Percentiles rank a stretch among this genome's conserved stretches.
Evolutionary conservation across 2,797 vertebrate species (phyloP).

Genomic region (Artibeus jamaicensis): DNA sequence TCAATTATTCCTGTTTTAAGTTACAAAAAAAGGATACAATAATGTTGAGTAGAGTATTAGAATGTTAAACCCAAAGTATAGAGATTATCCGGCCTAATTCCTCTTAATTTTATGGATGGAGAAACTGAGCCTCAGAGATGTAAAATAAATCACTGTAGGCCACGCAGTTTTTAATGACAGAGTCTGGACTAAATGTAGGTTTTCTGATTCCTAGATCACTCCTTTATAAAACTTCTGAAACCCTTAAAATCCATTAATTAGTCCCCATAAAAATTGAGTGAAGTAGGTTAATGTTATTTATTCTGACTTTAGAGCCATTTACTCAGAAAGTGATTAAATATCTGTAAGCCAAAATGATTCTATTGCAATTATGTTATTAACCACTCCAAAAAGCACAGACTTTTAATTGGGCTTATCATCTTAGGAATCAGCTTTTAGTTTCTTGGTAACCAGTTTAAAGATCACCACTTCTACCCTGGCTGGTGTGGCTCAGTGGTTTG

Average conservation of each 20-base stretch:
- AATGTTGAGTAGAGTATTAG: neutral
- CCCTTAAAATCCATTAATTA: constrained; percentile 43
- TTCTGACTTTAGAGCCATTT: constrained; percentile 54
- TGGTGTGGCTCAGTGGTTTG: too few relatives aligned
- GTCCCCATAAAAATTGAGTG: constrained; percentile 8
- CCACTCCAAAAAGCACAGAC: constrained; percentile 47
- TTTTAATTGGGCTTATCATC: constrained; percentile 41
- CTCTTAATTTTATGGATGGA: neutral
- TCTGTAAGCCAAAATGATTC: constrained; percentile 40
- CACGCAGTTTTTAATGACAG: neutral
- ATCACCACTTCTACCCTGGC: constrained; percentile 25
- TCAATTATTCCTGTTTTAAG: constrained; percentile 14
- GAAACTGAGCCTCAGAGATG: constrained; percentile 17
- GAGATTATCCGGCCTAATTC: neutral
- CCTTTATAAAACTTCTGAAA: constrained; percentile 40
- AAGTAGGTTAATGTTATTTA: constrained; percentile 59
- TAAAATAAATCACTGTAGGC: neutral
- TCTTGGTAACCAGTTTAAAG: constrained; percentile 65
- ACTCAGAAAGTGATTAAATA: constrained; percentile 55
- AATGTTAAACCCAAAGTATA: neutral
- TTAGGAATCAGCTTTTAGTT: constrained; percentile 61
- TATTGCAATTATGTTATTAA: constrained; percentile 47
- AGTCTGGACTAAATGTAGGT: neutral
- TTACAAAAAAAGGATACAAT: neutral
- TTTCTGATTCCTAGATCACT: constrained; percentile 7